Conservation (phyloP, 2,797 vertebrate genomes). For the Australoheros facetus region DNA sequence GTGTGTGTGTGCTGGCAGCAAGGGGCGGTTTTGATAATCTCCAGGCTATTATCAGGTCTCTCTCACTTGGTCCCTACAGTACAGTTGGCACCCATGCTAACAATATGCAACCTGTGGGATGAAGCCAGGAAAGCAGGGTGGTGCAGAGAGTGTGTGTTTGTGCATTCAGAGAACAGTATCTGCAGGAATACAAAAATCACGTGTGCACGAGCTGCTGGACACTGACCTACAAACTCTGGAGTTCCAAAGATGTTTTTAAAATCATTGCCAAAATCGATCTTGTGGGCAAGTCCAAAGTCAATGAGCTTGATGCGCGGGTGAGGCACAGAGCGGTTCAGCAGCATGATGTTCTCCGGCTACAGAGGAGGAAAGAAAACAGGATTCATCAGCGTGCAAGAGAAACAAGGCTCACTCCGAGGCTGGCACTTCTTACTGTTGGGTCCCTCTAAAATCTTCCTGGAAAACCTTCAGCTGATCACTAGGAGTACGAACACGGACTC, state of each 20-base stretch:
- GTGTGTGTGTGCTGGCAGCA: constrained; percentile 40
- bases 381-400: neutral
- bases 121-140: constrained; percentile 48
- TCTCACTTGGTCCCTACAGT: constrained; percentile 49
- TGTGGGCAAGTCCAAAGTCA: constrained; percentile 97
- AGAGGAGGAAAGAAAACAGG: constrained; percentile 4
- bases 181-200: neutral
- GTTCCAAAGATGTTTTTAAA: constrained; percentile 99
- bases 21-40: constrained; percentile 33
- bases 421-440: neutral
- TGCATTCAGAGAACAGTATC: neutral
- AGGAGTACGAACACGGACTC: no score
- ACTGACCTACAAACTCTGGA: constrained; percentile 97
- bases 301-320: constrained; percentile 99
- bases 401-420: accelerated
- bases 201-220: neutral
- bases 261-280: constrained; percentile 97
- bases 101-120: constrained; percentile 35
- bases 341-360: constrained; percentile 99
- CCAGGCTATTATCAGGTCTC: constrained; percentile 62
- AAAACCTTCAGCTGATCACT: no score
- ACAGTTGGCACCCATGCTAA: constrained; percentile 57
- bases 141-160: neutral
- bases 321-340: constrained; percentile 90
- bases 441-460: no score